These are phyloP conservation scores for Phthorimaea operculella DNA, from an alignment of 1,140 invertebrate species.

Conservation along the genomic window DNA sequence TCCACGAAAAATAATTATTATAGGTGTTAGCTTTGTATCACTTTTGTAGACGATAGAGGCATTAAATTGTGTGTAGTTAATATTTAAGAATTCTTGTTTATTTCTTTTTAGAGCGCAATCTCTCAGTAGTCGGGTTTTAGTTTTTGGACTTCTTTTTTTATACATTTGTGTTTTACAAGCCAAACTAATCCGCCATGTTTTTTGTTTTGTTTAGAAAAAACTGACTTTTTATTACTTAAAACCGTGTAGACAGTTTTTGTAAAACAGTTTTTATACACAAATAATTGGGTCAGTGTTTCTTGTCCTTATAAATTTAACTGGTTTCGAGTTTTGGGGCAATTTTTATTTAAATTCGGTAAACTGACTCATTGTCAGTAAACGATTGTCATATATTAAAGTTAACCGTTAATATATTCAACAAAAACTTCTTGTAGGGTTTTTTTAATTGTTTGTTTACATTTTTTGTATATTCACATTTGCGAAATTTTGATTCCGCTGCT, in stretches of 20 bases:
- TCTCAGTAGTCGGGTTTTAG: too few relatives aligned
- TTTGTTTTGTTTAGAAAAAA: slow-evolving; percentile 40
- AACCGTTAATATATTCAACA: slow-evolving; percentile 26
- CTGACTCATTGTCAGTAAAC: slow-evolving; percentile 30
- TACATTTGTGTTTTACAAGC: background rate
- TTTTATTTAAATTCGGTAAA: slow-evolving; percentile 35
- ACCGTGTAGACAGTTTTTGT: slow-evolving; percentile 19
- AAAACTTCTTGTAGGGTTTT: slow-evolving; percentile 23
- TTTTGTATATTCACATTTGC: slow-evolving; percentile 6
- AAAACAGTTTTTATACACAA: slow-evolving; percentile 33
- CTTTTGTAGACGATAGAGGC: too few relatives aligned
- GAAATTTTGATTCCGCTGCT: background rate
- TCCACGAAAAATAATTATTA: too few relatives aligned
- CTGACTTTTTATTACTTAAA: slow-evolving; percentile 13
- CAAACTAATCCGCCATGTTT: slow-evolving; percentile 31
- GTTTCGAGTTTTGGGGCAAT: slow-evolving; percentile 28
- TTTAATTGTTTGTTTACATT: slow-evolving; percentile 31
- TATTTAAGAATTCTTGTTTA: too few relatives aligned
- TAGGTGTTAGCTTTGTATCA: too few relatives aligned
- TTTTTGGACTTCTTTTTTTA: too few relatives aligned
- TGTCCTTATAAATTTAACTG: slow-evolving; percentile 33
- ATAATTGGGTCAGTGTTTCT: slow-evolving; percentile 44
- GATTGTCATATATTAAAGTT: slow-evolving; percentile 12
- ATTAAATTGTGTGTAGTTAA: too few relatives aligned
- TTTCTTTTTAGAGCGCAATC: too few relatives aligned